Conservation (phyloP, 2,797 vertebrate genomes). For the Clarias platycephalus region DNA sequence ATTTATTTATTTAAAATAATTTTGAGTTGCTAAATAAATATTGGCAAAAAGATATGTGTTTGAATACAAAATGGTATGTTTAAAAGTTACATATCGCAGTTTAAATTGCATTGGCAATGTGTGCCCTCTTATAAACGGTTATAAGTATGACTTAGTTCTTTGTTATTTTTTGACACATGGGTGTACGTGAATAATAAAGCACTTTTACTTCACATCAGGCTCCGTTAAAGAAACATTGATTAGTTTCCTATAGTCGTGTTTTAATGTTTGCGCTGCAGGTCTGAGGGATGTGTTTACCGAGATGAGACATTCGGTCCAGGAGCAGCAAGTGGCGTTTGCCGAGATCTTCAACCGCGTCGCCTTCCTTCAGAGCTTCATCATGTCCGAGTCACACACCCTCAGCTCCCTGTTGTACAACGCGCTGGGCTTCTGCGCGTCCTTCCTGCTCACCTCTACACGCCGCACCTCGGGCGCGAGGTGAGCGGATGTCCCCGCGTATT, state of each 20-base stretch:
- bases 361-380: slow-evolving; percentile 79
- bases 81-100: too few species aligned
- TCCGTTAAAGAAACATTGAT: not conserved
- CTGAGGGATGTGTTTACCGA: slow-evolving; percentile 73
- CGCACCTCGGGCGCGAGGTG: slow-evolving; percentile 78
- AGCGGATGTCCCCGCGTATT: not conserved
- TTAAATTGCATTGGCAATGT: too few species aligned
- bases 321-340: slow-evolving; percentile 76
- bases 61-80: too few species aligned
- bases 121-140: not conserved
- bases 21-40: too few species aligned
- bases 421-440: slow-evolving; percentile 68
- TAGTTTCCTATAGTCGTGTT: not conserved
- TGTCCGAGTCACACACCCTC: slow-evolving; percentile 77
- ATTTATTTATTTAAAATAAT: too few species aligned
- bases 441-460: slow-evolving; percentile 74
- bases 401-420: slow-evolving; percentile 77
- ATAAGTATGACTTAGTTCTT: too few species aligned
- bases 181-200: not conserved
- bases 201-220: not conserved
- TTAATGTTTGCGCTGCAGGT: slow-evolving; percentile 59
- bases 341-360: slow-evolving; percentile 79
- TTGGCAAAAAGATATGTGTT: too few species aligned
- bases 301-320: slow-evolving; percentile 69
- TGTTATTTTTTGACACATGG: not conserved